phyloP scores from a whole-genome alignment of 2,888 invertebrate species.

The Diploptera punctata region DNA sequence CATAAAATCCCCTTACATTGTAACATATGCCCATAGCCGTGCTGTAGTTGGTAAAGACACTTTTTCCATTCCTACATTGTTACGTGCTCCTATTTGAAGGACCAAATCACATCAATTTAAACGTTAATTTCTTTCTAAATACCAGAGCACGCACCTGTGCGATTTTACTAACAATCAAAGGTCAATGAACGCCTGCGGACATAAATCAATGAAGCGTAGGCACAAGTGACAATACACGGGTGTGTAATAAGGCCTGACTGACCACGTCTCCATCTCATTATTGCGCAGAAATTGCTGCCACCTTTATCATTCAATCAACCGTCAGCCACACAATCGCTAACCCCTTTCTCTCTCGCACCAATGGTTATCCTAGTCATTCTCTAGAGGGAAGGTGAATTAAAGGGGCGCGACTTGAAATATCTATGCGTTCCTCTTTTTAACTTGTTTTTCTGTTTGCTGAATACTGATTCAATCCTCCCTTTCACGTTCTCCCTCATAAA shows the following conservation, averaged over 20 bases:
- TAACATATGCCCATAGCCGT: no score
- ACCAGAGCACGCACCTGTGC: no score
- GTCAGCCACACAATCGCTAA: neutral
- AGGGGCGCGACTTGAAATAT: neutral
- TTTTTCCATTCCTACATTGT: no score
- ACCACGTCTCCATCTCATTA: neutral
- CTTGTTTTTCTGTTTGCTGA: constrained; percentile 10
- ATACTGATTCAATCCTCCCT: neutral
- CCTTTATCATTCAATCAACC: neutral
- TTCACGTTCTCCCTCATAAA: neutral
- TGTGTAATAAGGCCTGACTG: neutral
- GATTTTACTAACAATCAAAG: no score
- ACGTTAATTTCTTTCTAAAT: no score
- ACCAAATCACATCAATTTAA: no score
- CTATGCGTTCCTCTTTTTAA: neutral
- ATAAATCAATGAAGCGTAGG: no score
- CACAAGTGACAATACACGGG: neutral
- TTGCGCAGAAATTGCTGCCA: neutral
- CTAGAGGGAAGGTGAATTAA: neutral
- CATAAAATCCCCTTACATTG: no score
- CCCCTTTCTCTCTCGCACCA: neutral
- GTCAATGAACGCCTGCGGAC: no score
- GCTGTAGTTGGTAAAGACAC: no score
- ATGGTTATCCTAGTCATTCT: neutral
- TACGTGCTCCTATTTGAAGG: no score